phyloP scores from a whole-genome alignment of 37 sponge, comb jelly and placozoan genomes.

The Diacarnus erythraeanus region DNA sequence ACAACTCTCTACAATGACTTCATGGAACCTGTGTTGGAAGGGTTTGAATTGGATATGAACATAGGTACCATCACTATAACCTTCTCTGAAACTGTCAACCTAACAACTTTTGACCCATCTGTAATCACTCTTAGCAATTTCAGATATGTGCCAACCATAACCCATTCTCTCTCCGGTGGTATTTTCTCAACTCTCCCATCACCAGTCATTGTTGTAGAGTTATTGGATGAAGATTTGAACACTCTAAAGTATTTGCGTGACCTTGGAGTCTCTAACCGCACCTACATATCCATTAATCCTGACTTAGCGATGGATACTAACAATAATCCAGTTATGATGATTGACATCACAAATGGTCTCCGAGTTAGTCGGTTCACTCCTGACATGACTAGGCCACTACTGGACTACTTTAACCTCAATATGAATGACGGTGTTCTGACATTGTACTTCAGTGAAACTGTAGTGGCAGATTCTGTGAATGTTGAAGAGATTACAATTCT shows the following conservation, averaged over 20 bases:
- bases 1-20: slow-evolving; percentile 48
- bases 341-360: slow-evolving; percentile 9
- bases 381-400: slow-evolving; percentile 65
- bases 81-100: slow-evolving; percentile 79
- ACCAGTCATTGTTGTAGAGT: slow-evolving; percentile 33
- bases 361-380: slow-evolving; percentile 38
- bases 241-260: slow-evolving; percentile 51
- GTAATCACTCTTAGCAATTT: slow-evolving; percentile 48
- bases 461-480: slow-evolving; percentile 53
- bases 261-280: slow-evolving; percentile 57
- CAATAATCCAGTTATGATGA: slow-evolving; percentile 8
- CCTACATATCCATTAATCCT: slow-evolving; percentile 50
- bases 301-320: slow-evolving; percentile 61
- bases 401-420: slow-evolving; percentile 72
- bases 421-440: slow-evolving; percentile 60
- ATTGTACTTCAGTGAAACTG: slow-evolving; percentile 82
- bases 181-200: slow-evolving; percentile 25
- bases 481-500: slow-evolving; percentile 56
- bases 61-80: slow-evolving; percentile 49
- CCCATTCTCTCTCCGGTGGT: slow-evolving; percentile 73
- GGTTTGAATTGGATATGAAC: slow-evolving; percentile 78
- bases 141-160: neutral
- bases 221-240: slow-evolving; percentile 65
- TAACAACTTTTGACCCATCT: slow-evolving; percentile 35
- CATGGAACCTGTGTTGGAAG: slow-evolving; percentile 43